Base-by-base conservation (phyloP, 2,113 vertebrate species). In the Monarcha castaneiventris region DNA sequence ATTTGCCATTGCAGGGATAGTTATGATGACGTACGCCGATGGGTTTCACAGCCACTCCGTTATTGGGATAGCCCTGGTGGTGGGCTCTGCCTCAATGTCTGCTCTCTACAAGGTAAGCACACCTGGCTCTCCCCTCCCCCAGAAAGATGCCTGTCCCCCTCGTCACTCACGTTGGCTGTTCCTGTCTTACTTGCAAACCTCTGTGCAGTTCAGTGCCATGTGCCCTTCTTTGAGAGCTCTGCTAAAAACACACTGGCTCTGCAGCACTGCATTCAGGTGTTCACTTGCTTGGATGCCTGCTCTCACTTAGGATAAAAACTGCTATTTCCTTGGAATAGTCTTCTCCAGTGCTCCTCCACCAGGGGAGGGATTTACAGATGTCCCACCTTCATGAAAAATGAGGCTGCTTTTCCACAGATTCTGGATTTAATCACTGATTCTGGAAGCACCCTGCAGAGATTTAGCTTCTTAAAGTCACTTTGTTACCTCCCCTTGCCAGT, bases 21-120 rank as follows among this genome's bases (percentile, higher is more conserved):
- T 99, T 95, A 99, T 99, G 99, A 99, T 99, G 99, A 99, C 99
- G 32, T 99, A 99, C 0, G 99, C 99, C 1, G 99, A 99, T 52
- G 99, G 99, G 74, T 99, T 99, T 96, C 99, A 99, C 98, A 99
- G 99, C 96, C 99, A 99, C 97, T 99, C 99, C 0, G 99, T 99
- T 91, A 99, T 99, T 35, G 99, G 99, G 78, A 99, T 99, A 79
- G 99, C 99, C 20, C 96, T 99, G 89, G 99, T 99, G 51, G 99
- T 99, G 97, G 98, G 98, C 90, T 99, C 99, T 26, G 99, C 99
- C 11, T 99, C 99, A 51, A 98, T 98, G 97, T 99, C 99, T 49
- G 99, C 99, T 33, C 98, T 99, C 78, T 99, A 99, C 97, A 99
- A 99, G 99, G 99, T 99, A 97, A 94, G 87, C n/a, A 46, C 35